phyloP scores from a whole-genome alignment of 2,113 vertebrate genomes.

The Crotalus tigris region DNA sequence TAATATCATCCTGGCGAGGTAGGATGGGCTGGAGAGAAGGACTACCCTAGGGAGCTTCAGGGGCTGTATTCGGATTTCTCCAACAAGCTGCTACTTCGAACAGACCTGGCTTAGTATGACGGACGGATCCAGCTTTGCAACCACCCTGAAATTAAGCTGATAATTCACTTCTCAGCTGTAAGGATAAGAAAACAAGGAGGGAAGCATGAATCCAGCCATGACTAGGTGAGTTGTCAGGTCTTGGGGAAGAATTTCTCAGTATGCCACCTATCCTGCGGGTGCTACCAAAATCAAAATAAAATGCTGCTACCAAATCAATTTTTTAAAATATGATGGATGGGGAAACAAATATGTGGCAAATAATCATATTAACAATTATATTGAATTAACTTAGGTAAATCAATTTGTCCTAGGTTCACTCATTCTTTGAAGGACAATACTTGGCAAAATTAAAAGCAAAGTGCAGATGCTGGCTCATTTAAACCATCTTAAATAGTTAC shows the following conservation, averaged over 20 bases:
- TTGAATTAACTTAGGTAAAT: background rate
- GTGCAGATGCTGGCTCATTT: background rate
- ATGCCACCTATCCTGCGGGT: too few species aligned
- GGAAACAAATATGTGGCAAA: background rate
- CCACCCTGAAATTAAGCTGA: too few species aligned
- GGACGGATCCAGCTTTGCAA: too few species aligned
- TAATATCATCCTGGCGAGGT: background rate
- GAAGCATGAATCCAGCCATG: too few species aligned
- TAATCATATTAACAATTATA: background rate
- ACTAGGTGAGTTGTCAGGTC: too few species aligned
- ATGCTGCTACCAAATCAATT: background rate
- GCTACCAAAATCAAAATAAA: too few species aligned
- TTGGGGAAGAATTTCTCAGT: too few species aligned
- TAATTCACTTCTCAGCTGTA: too few species aligned
- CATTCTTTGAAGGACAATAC: background rate
- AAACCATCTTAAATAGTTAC: background rate
- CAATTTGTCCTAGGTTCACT: background rate
- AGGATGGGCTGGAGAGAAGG: background rate
- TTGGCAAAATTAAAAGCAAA: background rate
- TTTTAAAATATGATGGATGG: background rate
- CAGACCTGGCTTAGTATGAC: too few species aligned
- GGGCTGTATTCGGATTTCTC: background rate
- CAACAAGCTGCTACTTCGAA: too few species aligned
- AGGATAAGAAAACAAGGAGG: too few species aligned
- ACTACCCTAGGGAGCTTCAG: background rate